phyloP scores from a whole-genome alignment of 2,797 vertebrate genomes.

The Hephaestus fuliginosus region DNA sequence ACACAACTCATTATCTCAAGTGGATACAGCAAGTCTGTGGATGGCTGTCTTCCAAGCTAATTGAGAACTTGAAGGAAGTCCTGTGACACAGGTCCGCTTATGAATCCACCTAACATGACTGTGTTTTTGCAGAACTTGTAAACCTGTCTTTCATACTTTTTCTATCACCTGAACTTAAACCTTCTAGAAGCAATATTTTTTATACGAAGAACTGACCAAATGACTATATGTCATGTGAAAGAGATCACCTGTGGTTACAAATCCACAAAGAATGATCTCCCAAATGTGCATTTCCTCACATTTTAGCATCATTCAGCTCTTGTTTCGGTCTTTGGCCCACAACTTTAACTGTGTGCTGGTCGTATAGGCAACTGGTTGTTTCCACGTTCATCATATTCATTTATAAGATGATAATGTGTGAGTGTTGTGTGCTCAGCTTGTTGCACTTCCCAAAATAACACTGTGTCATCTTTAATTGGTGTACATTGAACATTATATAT shows the following conservation, averaged over 20 bases:
- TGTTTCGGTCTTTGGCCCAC: background rate
- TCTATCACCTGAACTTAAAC: background rate
- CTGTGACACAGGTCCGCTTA: constrained; percentile 25
- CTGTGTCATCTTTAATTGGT: background rate
- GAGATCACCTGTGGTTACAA: background rate
- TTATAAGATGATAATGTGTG: background rate
- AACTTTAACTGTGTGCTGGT: background rate
- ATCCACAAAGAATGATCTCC: background rate
- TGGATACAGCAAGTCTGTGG: constrained; percentile 39
- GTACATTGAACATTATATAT: background rate
- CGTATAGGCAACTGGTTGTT: background rate
- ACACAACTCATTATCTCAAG: constrained; percentile 62
- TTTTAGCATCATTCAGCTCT: constrained; percentile 1
- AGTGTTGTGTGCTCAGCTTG: background rate
- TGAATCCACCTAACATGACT: constrained; percentile 22
- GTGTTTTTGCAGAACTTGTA: background rate
- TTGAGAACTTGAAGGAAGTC: constrained; percentile 37
- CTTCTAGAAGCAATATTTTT: background rate
- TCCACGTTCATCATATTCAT: background rate
- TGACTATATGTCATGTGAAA: background rate
- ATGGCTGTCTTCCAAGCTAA: constrained; percentile 48
- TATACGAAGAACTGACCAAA: background rate
- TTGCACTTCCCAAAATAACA: background rate
- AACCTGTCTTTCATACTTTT: background rate
- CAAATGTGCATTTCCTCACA: background rate